These are phyloP conservation scores for Achatina immaculata DNA, from an alignment of 1,140 invertebrate genomes.

Conservation along the genomic window DNA sequence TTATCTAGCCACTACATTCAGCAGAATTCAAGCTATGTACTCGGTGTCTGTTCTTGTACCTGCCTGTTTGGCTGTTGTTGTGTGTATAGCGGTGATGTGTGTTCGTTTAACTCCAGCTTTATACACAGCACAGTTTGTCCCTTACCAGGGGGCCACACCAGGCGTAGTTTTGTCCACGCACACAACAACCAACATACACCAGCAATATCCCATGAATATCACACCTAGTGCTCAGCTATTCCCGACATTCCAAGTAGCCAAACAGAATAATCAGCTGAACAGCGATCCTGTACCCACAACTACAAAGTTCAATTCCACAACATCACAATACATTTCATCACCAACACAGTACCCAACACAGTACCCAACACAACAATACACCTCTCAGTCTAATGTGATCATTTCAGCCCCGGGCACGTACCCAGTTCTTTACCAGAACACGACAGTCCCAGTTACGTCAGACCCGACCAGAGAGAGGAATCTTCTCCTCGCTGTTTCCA, in stretches of 20 bases:
- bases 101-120: background rate
- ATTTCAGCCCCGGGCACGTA: background rate
- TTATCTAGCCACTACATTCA: background rate
- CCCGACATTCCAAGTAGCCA: background rate
- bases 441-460: background rate
- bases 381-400: background rate
- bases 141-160: no score
- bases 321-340: background rate
- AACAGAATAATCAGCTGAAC: background rate
- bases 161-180: background rate
- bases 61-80: background rate
- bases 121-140: no score
- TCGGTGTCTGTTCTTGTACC: background rate
- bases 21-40: background rate
- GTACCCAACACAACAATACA: background rate
- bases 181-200: background rate
- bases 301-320: background rate
- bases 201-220: background rate
- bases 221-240: background rate
- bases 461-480: background rate
- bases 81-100: background rate
- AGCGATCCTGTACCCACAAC: background rate
- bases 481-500: background rate
- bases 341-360: no score
- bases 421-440: background rate